Base-by-base conservation (phyloP, 1,140 invertebrate genomes). In the Drosophila busckii region DNA sequence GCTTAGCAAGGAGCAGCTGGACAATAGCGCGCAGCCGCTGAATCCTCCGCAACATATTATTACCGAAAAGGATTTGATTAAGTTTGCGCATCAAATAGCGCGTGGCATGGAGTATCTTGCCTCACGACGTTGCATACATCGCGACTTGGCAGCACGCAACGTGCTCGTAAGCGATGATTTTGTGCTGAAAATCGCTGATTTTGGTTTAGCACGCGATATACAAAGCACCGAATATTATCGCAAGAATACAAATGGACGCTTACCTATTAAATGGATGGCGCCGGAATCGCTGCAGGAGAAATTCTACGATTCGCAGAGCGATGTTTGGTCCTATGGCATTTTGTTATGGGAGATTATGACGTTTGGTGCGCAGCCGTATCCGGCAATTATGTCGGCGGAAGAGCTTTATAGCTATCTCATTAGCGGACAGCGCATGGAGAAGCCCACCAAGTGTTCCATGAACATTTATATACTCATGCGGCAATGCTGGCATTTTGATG, bases 231-330 rank as follows among this genome's bases (percentile, higher is more conserved):
- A 99, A 78, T 99, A 99, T 86, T 99, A 99, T 87, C 93, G 96
- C 46, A 99, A 99, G 89, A 97, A 94, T 31, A 98, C 96, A 3
- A 96, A 98, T 86, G 97, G 97, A 6, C 90, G 95, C 16, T 87
- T 99, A 40, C 97, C 97, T 1, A 95, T 99, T 1, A 98, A 99
- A 89, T 99, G 98, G 98, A 99, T 99, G 98, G 97, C 98, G 1
- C 97, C 97, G 0, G 98, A 99, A 88, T 96, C 98, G 0, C 88
- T 99, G 5, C 98, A 97, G 82, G 94, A 97, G 62, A 92, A 97
- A 69, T 91, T 98, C 20, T 99, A 98, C 85, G 98, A 97, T 2
- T 94, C 94, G 23, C 95, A 98, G 88, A 97, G 95, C 80, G 98
- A 99, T 88, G 96, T 99, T 92, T 98, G 96, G 96, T 96, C 96